Evolutionary conservation across 2,888 invertebrate species (phyloP), one percentile per base, ranked within the genome.

Genomic region (Dryocosmus kuriphilus): DNA sequence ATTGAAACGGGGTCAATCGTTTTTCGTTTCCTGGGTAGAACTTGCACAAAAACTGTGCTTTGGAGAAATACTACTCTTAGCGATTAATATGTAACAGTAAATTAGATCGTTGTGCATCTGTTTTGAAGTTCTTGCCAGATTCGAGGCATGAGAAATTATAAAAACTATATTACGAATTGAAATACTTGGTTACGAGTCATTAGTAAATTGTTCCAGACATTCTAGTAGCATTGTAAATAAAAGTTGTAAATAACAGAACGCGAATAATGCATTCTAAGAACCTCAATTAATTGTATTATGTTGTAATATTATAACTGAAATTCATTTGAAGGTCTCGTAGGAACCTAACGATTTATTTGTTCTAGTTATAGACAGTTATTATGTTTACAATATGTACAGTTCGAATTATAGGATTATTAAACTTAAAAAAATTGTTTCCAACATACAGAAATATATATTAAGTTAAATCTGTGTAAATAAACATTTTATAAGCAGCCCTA

Each of bases 391-490:
- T 87, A 85, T 89, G 88, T 89, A 89, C 88, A 89, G 86, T 86
- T 88, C 67, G 84, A 86, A 74, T 88, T 87, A 84, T 85, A 83
- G 80, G 81, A 84, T 85, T 82, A 85, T 83, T 83, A 83, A 76
- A 82, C 84, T 85, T 86, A 83, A 84, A 63, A 38, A 76, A 78
- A 85, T 86, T 85, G 84, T 89, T 89, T 88, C 82, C 81, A 82
- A 85, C 83, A 86, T 87, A 85, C 77, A 83, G 83, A 71, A 71
- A 81, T 85, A 87, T 87, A 86, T 85, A 84, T 82, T 87, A 84
- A 87, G 86, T 89, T 88, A 84, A 86, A 89, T 83, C 86, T 86
- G 85, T 89, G 88, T 90, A 89, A 90, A 89, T 89, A 89, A 89
- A 90, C 89, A 88, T 90, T 90, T 90, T 90, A 87, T 89, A 90